These are phyloP conservation scores for Urocitellus parryii DNA, from an alignment of 2,113 vertebrate species.

Conservation along the genomic window DNA sequence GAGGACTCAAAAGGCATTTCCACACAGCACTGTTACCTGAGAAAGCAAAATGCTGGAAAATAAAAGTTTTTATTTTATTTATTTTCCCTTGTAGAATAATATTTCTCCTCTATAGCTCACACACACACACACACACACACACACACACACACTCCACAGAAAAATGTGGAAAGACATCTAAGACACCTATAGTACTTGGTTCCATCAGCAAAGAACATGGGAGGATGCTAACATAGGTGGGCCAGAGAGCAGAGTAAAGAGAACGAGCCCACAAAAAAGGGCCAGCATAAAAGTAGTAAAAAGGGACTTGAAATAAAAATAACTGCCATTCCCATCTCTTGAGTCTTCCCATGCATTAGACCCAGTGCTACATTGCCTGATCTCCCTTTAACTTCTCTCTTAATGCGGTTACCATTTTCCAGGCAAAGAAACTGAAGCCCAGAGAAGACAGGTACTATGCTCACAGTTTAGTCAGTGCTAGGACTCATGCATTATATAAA, in stretches of 20 bases:
- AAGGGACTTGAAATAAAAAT: conserved; percentile 4
- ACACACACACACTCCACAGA: not conserved
- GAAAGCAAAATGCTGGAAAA: not conserved
- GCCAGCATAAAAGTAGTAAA: not conserved
- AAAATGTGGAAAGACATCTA: not conserved
- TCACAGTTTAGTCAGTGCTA: not conserved
- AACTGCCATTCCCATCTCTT: not conserved
- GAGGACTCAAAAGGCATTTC: not conserved
- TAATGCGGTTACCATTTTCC: not conserved
- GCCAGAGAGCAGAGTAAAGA: not conserved
- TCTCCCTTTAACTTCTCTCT: not conserved
- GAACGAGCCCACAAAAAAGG: not conserved
- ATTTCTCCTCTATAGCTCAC: not conserved
- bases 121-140: too few species aligned
- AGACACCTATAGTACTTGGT: not conserved
- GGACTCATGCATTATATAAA: not conserved
- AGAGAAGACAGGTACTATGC: not conserved
- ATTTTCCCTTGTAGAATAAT: not conserved
- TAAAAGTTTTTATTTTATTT: not conserved
- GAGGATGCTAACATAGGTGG: not conserved
- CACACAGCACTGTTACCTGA: not conserved
- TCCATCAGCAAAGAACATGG: not conserved
- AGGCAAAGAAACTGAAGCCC: conserved; percentile 12
- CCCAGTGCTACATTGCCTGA: not conserved
- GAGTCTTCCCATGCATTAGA: not conserved